Base-by-base conservation (phyloP, 2,113 vertebrate species). In the Toxostoma redivivum region DNA sequence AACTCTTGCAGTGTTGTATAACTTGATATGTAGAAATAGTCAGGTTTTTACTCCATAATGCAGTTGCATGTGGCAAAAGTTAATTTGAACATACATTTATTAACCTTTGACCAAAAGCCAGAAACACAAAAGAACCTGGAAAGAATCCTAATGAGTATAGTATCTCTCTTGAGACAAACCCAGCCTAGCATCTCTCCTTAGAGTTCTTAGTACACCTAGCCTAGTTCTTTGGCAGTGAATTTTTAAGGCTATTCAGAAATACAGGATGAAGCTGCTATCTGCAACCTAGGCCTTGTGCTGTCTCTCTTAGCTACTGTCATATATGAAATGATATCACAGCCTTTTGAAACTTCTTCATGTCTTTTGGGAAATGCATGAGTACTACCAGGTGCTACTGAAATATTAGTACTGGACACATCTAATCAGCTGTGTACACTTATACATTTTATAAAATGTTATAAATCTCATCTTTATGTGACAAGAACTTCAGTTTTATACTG, bases 191-290 rank as follows among this genome's bases (percentile, higher is more conserved):
- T 15, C 48, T 62, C 31, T 47, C 24, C 40, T 71, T 62, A 69
- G 12, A 40, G 30, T 84, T 92, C 64, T 64, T 40, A 74, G 31
- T 53, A 69, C 38, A 50, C 21, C 33, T 48, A 88, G 42, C n/a
- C 44, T 64, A 40, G 28, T 33, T 21, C 57, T 64, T 73, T 58
- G 33, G 24, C 37, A 90, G 76, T 58, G 47, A 16, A 74, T 78
- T 94, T 95, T 67, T 84, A 40, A 67, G 53, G 37, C 22, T 78
- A 57, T 94, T 80, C 42, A 90, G 53, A 72, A 92, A 70, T 42
- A 67, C 16, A 79, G 45, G 21, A 90, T 76, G 66, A 94, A 89
- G 40, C 4, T 54, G 14, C 45, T 89, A 15, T 31, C 64, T 94
- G 61, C 64, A 89, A 51, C 88, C 67, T 86, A 71, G 22, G 40